These are phyloP conservation scores for Echeneis naucrates DNA, from an alignment of 2,797 vertebrate genomes.

Conservation along the genomic window DNA sequence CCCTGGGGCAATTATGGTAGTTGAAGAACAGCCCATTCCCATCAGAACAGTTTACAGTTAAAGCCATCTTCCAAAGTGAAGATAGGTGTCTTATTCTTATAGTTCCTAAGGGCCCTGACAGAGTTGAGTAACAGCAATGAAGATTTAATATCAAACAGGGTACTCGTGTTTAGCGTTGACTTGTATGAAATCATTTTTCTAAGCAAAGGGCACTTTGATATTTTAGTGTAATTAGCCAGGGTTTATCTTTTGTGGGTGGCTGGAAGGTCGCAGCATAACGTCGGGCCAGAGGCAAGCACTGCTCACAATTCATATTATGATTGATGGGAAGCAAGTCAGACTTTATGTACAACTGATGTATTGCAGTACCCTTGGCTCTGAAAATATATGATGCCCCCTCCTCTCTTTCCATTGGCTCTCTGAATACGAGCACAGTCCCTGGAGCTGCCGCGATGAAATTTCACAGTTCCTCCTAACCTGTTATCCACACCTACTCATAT, in stretches of 20 bases:
- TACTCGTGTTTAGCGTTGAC: constrained; percentile 6
- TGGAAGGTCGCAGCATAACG: constrained; percentile 28
- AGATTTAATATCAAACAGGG: constrained; percentile 50
- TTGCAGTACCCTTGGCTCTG: constrained; percentile 31
- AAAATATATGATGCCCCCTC: constrained; percentile 39
- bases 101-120: constrained; percentile 6
- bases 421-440: constrained; percentile 55
- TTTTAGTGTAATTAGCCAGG: constrained; percentile 42
- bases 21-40: constrained; percentile 41
- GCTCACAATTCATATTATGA: constrained; percentile 52
- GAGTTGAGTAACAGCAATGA: constrained; percentile 37
- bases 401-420: constrained; percentile 8
- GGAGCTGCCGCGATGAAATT: constrained; percentile 52
- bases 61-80: constrained; percentile 26
- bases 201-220: constrained; percentile 35
- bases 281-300: constrained; percentile 34
- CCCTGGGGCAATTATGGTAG: constrained; percentile 18
- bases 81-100: constrained; percentile 41
- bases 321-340: constrained; percentile 50
- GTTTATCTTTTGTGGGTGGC: constrained; percentile 47
- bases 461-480: constrained; percentile 64
- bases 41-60: constrained; percentile 38
- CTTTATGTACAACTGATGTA: constrained; percentile 41
- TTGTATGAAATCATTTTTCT: constrained; percentile 22
- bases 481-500: constrained; percentile 35